Percentiles rank a stretch among this genome's conserved stretches.
Conservation (phyloP, 64 coral and sea anemone genomes). For the Astreopora myriophthalma region DNA sequence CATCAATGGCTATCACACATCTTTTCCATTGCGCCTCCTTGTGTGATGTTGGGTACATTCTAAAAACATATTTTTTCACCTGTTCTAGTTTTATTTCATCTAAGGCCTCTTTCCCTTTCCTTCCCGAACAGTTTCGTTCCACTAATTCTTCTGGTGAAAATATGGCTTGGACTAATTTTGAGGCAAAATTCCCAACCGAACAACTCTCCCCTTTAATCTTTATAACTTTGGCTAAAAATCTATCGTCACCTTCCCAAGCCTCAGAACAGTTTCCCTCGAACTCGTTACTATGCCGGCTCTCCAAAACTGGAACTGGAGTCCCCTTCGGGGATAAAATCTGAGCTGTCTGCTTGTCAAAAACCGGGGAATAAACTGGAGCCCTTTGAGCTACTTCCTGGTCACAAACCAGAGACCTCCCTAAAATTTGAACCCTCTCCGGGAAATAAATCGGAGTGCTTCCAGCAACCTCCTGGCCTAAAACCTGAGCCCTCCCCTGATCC, state of each 20-base stretch:
- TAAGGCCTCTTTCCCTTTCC: slow-evolving; percentile 1
- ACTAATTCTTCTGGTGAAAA: background rate
- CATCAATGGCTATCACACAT: slow-evolving; percentile 12
- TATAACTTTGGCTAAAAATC: background rate
- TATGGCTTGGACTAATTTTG: background rate
- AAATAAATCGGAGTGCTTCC: background rate
- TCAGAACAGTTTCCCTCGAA: background rate
- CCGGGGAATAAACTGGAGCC: background rate
- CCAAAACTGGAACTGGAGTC: background rate
- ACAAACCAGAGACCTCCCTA: background rate
- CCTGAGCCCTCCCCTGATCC: background rate
- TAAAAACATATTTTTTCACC: slow-evolving; percentile 6
- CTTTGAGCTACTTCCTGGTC: background rate
- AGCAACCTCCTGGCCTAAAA: background rate
- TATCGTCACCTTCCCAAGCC: background rate
- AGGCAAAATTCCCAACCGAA: slow-evolving; percentile 6
- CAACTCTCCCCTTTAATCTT: background rate
- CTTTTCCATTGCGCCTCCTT: background rate
- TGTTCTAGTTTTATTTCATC: background rate
- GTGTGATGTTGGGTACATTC: background rate
- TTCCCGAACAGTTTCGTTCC: slow-evolving; percentile 15
- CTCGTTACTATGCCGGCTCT: background rate
- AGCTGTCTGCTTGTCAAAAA: too few relatives aligned
- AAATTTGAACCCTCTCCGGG: background rate
- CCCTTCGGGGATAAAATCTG: background rate